Base-by-base conservation (phyloP, 1,140 invertebrate species). In the Tigriopus japonicus region DNA sequence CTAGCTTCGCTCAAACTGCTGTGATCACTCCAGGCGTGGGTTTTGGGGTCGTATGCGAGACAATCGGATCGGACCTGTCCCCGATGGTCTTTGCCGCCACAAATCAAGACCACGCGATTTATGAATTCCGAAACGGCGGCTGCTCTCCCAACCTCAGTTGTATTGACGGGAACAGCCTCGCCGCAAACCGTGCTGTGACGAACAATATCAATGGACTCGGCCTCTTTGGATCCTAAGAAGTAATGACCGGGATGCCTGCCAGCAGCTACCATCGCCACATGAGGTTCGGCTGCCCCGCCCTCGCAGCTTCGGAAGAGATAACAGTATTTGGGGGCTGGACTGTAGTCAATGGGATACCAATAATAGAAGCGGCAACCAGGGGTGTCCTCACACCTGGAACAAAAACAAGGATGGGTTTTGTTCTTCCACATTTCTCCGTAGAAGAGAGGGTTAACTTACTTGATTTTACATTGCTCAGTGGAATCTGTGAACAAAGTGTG, bases 301-400 rank as follows among this genome's bases (percentile, higher is more conserved):
- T 54, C 59, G 35, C 59, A 61, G 13, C 24, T 35, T 15, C 59
- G 45, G 51, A 53, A 61, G 10, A 61, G 52, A 15, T 61, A 61
- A 28, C 59, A 61, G 59, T 61, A 61, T 14, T 54, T 35, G 12
- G 59, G 59, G 21, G 59, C 15, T 10, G 59, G 49, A 17, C 43
- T 56, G 28, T 56, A 61, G 59, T 61, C 59, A 15, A 61, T 61
- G 28, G 59, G 59, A 61, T 61, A 61, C 59, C 59, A 61, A 23
- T 54, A 61, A 28, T 53, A 61, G 59, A 52, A 61, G 2, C 59
- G 55, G 15, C 55, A 58, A 10, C 42, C 55, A 14, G 21, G 17
- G 40, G 35, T 40, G 14, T 58, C 55, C 10, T 58, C 28, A n/a
- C 55, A 58, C 40, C 41, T 58, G n/a, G 1, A 23, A 17, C 28